Conservation (phyloP, 2,113 vertebrate species). For the Osmerus eperlanus region DNA sequence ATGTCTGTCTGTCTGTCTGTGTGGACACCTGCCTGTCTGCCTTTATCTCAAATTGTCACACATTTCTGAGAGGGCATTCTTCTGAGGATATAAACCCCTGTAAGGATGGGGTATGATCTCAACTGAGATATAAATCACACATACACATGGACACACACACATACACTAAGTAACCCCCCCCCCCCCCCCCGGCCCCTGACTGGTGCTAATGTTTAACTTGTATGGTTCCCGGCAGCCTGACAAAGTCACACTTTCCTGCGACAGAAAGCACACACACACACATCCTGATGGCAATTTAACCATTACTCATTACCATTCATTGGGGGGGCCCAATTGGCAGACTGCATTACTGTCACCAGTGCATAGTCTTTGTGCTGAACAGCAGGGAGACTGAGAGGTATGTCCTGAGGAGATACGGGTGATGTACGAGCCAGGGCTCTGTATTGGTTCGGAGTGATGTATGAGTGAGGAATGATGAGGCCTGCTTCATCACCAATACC, state of each 20-base stretch:
- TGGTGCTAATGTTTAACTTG: not conserved
- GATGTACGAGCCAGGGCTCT: no score
- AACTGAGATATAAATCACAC: not conserved
- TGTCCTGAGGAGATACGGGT: no score
- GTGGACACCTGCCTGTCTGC: not conserved
- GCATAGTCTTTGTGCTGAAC: not conserved
- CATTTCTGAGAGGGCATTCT: not conserved
- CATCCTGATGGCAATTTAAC: not conserved
- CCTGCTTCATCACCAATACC: not conserved
- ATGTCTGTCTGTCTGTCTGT: not conserved
- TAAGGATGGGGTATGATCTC: no score
- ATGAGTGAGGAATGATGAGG: not conserved
- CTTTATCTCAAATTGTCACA: not conserved
- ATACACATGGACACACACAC: not conserved
- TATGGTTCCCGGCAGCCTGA: no score
- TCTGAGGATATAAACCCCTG: not conserved
- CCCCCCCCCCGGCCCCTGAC: not conserved
- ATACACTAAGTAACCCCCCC: not conserved
- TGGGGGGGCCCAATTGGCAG: not conserved
- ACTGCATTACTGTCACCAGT: not conserved
- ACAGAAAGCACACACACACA: no score
- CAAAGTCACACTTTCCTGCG: no score
- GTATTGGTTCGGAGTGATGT: not conserved
- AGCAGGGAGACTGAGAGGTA: not conserved
- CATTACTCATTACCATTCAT: constrained; percentile 13